A percentile compares a stretch with the other conserved stretches of the same genome.
Evolutionary conservation across 30 jellyfish, hydroid and myxozoan genomes (phyloP).

Genomic region (Catostylus mosaicus): DNA sequence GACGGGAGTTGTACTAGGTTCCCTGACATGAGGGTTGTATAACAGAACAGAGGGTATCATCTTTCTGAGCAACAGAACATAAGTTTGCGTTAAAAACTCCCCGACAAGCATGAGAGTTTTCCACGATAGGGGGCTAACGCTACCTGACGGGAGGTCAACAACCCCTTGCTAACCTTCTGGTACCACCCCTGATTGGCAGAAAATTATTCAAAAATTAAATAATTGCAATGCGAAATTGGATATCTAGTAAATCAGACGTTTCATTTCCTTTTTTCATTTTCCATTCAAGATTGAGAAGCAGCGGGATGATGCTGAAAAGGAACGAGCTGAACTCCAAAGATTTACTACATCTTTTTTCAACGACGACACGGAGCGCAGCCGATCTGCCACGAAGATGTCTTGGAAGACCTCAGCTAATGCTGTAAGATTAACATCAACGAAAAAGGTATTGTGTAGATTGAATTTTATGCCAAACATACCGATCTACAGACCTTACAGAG

Average conservation of each 20-base stretch:
- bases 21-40: too few relatives aligned
- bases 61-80: too few relatives aligned
- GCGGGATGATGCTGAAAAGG: conserved; percentile 66
- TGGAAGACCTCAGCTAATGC: conserved; percentile 59
- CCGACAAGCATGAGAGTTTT: too few relatives aligned
- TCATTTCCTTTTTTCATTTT: too few relatives aligned
- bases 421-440: conserved; percentile 22
- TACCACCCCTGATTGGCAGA: too few relatives aligned
- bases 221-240: neutral
- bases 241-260: neutral
- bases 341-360: conserved; percentile 56
- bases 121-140: too few relatives aligned
- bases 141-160: too few relatives aligned
- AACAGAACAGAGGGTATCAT: too few relatives aligned
- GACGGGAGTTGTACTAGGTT: too few relatives aligned
- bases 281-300: conserved; percentile 28
- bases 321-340: conserved; percentile 54
- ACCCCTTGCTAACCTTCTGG: too few relatives aligned
- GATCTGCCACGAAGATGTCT: conserved; percentile 35
- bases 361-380: conserved; percentile 38
- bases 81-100: too few relatives aligned
- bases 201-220: too few relatives aligned
- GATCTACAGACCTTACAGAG: neutral
- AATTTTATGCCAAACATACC: neutral
- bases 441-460: conserved; percentile 47